phyloP scores from a whole-genome alignment of 2,113 vertebrate genomes.

The Mixornis gularis region DNA sequence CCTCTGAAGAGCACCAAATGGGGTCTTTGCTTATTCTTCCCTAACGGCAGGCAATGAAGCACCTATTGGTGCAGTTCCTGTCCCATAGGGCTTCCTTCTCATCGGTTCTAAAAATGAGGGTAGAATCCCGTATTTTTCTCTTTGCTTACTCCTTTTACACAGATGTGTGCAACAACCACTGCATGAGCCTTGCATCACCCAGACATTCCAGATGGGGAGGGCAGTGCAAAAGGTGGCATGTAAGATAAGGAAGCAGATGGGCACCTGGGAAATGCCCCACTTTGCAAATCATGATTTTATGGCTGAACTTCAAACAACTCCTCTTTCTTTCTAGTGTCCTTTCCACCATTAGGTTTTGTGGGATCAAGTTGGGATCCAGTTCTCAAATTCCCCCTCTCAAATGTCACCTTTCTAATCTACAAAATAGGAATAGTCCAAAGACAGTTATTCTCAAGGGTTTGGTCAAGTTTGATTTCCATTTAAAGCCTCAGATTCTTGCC shows the following conservation, averaged over 20 bases:
- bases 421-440: background rate
- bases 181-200: background rate
- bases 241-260: background rate
- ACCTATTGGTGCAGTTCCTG: background rate
- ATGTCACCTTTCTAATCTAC: background rate
- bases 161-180: background rate
- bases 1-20: background rate
- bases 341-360: background rate
- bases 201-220: accelerated
- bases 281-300: background rate
- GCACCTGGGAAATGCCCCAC: background rate
- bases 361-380: background rate
- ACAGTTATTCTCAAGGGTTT: background rate
- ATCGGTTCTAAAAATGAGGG: background rate
- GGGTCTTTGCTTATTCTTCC: background rate
- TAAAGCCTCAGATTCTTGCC: background rate
- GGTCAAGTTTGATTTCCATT: background rate
- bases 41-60: background rate
- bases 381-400: background rate
- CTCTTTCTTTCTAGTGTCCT: background rate
- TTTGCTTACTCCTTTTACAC: background rate
- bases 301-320: background rate
- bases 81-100: background rate
- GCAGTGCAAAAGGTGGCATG: background rate
- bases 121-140: background rate